Evolutionary conservation across 1,140 invertebrate genomes (phyloP).

Genomic region (Meloidogyne floridensis): DNA sequence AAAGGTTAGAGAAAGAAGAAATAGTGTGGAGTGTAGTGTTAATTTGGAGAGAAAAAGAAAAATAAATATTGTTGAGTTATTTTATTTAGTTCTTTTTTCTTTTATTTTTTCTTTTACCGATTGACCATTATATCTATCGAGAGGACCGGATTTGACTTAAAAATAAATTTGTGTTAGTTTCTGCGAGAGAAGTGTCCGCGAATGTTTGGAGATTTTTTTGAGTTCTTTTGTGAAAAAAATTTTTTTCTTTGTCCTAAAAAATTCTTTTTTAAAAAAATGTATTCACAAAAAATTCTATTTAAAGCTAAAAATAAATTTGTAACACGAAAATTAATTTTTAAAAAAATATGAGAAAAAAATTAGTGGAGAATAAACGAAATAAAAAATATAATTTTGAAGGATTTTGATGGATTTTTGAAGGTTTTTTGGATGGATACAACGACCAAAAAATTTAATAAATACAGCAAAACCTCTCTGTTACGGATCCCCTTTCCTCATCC

Average conservation of each 20-base stretch:
- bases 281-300: not conserved
- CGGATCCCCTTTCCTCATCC: too few species aligned
- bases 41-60: constrained; percentile 9
- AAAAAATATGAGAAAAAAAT: too few species aligned
- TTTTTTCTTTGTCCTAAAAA: not conserved
- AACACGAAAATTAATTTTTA: not conserved
- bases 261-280: not conserved
- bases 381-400: too few species aligned
- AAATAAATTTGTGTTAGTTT: not conserved
- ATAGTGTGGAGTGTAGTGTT: not conserved
- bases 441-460: too few species aligned
- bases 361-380: too few species aligned
- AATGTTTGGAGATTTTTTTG: not conserved
- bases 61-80: constrained; percentile 2
- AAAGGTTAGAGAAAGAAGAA: not conserved
- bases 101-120: not conserved
- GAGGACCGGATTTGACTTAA: constrained; percentile 4
- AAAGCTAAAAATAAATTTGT: not conserved
- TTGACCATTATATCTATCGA: not conserved
- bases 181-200: not conserved
- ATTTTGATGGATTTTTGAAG: too few species aligned
- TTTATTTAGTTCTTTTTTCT: not conserved
- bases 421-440: too few species aligned
- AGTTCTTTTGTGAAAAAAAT: not conserved
- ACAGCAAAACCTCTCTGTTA: too few species aligned